Evolutionary conservation across 1,140 invertebrate genomes (phyloP), one percentile per base, ranked within the genome.

Genomic region (Dendroctonus ponderosae): DNA sequence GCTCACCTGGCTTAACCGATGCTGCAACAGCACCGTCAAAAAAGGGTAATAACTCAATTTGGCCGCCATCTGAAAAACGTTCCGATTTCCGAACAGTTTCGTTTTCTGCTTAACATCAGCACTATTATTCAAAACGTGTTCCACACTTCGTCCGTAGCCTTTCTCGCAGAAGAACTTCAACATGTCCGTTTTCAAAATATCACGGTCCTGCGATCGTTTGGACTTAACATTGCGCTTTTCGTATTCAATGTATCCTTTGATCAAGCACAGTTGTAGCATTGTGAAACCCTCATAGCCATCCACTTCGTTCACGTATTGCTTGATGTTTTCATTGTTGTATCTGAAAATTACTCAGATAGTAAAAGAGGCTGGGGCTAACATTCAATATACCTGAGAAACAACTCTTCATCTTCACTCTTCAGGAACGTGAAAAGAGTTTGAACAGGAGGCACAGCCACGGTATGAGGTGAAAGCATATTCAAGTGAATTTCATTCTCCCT

Each of bases 1-100:
- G 0, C 2, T 41, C 5, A 68, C 48, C 37, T 68, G 51, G 46
- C 52, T 59, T 9, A 38, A 50, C 7, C 37, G 15, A 43, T 68
- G 66, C 39, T 68, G 37, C 12, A 72, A 50, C n/a, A 72, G 43
- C 3, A 71, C 7, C 0, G 69, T 62, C n/a, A 72, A 66, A 60
- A 71, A 69, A 8, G 71, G 71, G 26, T 69, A 72, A 58, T 68
- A 72, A 40, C 71, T 63, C 7, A 62, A 43, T 46, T 69, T 68
- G 5, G 68, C 62, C 8, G 67, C 64, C 43, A 66, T 41, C 37
- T 69, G 57, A 14, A 67, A 54, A 0, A 67, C 57, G 37, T 66
- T 62, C 0, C 44, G 26, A 39, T 58, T 37, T 12, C 53, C 40
- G 15, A 72, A 67, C 41, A 62, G 64, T 48, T 38, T 50, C 4